Evolutionary conservation across 2,888 invertebrate genomes (phyloP).

Genomic region (Meghimatium bilineatum): DNA sequence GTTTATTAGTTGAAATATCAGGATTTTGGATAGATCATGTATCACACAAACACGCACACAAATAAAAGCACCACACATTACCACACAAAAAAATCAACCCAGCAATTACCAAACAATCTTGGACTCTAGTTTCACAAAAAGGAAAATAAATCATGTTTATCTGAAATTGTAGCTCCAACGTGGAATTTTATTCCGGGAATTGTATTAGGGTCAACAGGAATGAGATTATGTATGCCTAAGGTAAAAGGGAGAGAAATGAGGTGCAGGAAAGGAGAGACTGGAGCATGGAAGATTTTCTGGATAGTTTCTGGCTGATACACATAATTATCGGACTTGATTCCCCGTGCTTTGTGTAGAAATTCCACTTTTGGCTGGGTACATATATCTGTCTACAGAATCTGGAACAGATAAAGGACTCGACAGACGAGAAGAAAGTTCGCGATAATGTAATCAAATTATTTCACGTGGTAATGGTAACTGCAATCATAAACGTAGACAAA

Average conservation of each 20-base stretch:
- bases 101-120: slow-evolving; percentile 1
- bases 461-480: too few species aligned
- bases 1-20: too few species aligned
- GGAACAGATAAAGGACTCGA: neutral
- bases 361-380: neutral
- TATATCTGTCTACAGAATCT: neutral
- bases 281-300: neutral
- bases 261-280: slow-evolving; percentile 11
- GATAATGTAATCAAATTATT: too few species aligned
- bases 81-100: too few species aligned
- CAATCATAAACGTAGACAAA: too few species aligned
- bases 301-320: neutral
- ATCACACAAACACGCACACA: too few species aligned
- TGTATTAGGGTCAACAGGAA: neutral
- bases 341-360: neutral
- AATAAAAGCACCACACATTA: too few species aligned
- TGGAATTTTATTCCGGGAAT: neutral
- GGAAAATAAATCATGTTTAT: slow-evolving; percentile 21
- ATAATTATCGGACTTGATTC: neutral
- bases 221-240: neutral
- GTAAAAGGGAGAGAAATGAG: neutral
- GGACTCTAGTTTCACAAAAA: slow-evolving; percentile 12
- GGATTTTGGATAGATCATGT: too few species aligned
- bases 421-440: too few species aligned
- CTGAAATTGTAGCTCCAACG: neutral